Evolutionary conservation across 2,797 vertebrate genomes (phyloP), one percentile per base, ranked within the genome.

Genomic region (Gorsachius magnificus): DNA sequence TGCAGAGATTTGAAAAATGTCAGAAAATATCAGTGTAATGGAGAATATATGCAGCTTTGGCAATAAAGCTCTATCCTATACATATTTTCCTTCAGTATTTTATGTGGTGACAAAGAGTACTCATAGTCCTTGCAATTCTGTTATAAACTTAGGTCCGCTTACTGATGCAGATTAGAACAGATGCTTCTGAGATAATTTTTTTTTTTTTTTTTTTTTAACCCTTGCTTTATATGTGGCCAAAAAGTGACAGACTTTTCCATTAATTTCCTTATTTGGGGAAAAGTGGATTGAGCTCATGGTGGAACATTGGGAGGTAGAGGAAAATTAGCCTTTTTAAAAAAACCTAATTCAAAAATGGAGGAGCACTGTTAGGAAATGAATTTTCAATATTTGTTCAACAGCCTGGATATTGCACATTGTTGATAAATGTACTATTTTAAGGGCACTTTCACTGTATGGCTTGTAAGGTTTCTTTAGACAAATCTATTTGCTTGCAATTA

Each of bases 371-470:
- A 26, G 36, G 28, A 78, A 71, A n/a, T 71, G 2, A 66, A 70
- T 29, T 38, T 53, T 45, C 13, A 19, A 0, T 68, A 7, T 56
- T 82, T 81, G 26, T 71, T 70, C 7, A 60, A 17, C 8, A 69
- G 6, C 15, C 11, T 78, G 41, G 25, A 3, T 87, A 16, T 77
- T 0, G 0, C 12, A 25, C 2, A 6, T 29, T 35, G 29, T 83
- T 93, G 41, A 68, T 93, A 51, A 83, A 25, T 33, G 9, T 33
- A 41, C 31, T 76, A 3, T 41, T 89, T 54, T 36, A 72, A 68
- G 66, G 56, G 8, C 31, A 61, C 7, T 74, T 48, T 10, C 43
- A 45, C 35, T 29, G 6, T 76, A 22, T 33, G 10, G 19, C 24
- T 76, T 81, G 10, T n/a, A 68, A 74, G 16, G 26, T 58, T 41